phyloP scores from a whole-genome alignment of 2,113 vertebrate species.

The Coturnix japonica region DNA sequence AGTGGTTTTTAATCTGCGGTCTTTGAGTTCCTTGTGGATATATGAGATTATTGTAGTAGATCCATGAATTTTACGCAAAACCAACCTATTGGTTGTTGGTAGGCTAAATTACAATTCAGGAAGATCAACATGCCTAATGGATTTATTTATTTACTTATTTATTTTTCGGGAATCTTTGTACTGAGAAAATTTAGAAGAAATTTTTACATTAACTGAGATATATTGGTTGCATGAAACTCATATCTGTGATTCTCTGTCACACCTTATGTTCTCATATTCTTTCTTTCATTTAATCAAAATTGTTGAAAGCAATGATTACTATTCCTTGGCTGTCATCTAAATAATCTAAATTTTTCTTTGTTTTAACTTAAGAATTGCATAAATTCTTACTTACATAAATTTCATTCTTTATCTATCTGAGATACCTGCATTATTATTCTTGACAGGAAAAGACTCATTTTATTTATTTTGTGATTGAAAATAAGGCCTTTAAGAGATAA shows the following conservation, averaged over 20 bases:
- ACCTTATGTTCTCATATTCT: not conserved
- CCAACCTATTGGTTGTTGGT: not conserved
- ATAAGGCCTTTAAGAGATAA: not conserved
- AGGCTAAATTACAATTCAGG: not conserved
- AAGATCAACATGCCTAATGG: not conserved
- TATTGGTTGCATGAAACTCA: not conserved
- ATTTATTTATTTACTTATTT: too few relatives aligned
- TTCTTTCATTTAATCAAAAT: not conserved
- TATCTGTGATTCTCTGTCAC: not conserved
- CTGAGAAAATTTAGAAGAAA: not conserved
- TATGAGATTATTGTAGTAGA: not conserved
- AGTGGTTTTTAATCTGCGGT: not conserved
- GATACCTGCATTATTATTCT: not conserved
- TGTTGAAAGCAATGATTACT: not conserved
- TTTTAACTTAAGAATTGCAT: not conserved
- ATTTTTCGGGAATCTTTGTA: not conserved
- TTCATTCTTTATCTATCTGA: not conserved
- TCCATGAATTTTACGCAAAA: not conserved
- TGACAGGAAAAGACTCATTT: not conserved
- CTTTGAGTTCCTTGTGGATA: not conserved
- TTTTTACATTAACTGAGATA: not conserved
- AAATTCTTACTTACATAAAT: not conserved
- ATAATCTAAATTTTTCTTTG: not conserved
- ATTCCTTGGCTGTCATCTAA: not conserved
- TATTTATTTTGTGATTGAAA: not conserved